phyloP scores from a whole-genome alignment of 2,797 vertebrate species.

The Chelonia mydas region DNA sequence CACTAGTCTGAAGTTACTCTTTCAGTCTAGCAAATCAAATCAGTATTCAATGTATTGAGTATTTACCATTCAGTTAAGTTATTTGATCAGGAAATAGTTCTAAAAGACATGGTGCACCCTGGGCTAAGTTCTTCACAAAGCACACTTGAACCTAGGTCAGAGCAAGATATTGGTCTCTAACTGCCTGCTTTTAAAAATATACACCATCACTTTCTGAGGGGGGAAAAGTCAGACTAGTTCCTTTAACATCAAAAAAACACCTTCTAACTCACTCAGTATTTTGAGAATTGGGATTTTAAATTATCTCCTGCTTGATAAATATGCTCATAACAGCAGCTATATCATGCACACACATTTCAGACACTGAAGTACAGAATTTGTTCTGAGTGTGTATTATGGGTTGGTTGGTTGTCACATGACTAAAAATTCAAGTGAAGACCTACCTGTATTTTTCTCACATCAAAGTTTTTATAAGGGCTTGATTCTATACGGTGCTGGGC shows the following conservation, averaged over 20 bases:
- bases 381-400: background rate
- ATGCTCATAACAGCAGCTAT: too few relatives aligned
- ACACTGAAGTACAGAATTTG: background rate
- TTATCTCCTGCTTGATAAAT: background rate
- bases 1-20: background rate
- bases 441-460: background rate
- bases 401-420: background rate
- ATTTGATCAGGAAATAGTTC: slow-evolving; percentile 23
- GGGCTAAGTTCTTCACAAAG: background rate
- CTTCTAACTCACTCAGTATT: background rate
- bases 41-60: background rate
- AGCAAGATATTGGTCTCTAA: background rate
- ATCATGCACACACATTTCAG: background rate
- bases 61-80: background rate
- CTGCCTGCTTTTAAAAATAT: background rate
- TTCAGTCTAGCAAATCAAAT: background rate
- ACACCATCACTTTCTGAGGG: background rate
- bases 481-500: background rate
- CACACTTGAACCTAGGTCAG: background rate
- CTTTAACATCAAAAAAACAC: background rate
- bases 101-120: slow-evolving; percentile 8
- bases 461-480: background rate
- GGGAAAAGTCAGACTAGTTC: background rate
- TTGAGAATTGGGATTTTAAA: background rate
- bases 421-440: background rate